Base-by-base conservation (phyloP, 2,113 vertebrate species). In the Solea solea region DNA sequence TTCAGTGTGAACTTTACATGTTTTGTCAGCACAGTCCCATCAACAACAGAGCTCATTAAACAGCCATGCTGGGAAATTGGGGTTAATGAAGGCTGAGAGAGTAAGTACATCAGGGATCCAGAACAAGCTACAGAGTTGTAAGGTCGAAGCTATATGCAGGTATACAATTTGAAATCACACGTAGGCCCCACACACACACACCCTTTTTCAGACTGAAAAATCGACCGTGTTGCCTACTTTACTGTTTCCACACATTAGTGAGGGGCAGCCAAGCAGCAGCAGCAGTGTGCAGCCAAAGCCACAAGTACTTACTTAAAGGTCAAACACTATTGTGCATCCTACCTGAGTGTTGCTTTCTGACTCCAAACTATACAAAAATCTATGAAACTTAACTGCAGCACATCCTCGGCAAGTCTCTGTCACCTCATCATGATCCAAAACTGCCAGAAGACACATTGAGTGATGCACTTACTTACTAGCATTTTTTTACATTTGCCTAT, bases 141-240 rank as follows among this genome's bases (percentile, higher is more conserved):
- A 66, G 81, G 69, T 62, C 70, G 67, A 80, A 78, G 68, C 56
- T 86, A 86, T 83, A 51, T 85, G 83, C 86, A 88, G 68, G 63
- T 85, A 79, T 82, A 85, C 74, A 84, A 76, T 65, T 14, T 63
- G 71, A 53, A 34, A 58, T 68, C 72, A 82, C 58, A 16, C 42
- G 60, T 3, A 39, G 62, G 75, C 45, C 39, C 10, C 41, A 64
- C 54, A 21, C 21, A 21, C 21, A 21, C 21, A 21, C 2, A 2
- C 13, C 61, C 34, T 69, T 64, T 72, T 41, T 60, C 61, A 64
- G 57, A 34, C 7, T 69, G 54, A 64, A 51, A 76, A 79, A 69
- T 52, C 8, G 9, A 64, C 70, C 34, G 4, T n/a, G 62, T 57
- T 6, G 25, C n/a, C 28, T 48, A 42, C 48, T 52, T 9, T 40